Percentiles rank a stretch among this genome's conserved stretches.
phyloP scores from a whole-genome alignment of 23 tunicate genomes.

The Trididemnum nubilum region DNA sequence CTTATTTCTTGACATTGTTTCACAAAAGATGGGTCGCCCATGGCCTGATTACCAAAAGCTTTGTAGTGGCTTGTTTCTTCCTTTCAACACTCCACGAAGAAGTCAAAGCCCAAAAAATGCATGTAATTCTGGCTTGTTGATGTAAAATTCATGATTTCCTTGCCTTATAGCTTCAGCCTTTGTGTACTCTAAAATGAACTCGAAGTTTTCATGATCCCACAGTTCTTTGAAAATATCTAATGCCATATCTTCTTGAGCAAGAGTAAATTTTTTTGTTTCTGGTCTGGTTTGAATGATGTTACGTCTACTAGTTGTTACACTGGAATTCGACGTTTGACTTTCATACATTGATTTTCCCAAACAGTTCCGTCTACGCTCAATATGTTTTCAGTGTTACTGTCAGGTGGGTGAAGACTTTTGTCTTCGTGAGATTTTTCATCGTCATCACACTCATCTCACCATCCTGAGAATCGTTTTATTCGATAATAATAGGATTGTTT shows the following conservation, averaged over 20 bases:
- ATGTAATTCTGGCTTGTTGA: slow-evolving; percentile 14
- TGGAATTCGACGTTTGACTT: not conserved
- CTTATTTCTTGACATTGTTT: too few species aligned
- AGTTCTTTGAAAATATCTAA: slow-evolving; percentile 15
- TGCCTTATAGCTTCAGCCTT: slow-evolving; percentile 30
- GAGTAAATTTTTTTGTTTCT: slow-evolving; percentile 15
- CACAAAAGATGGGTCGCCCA: slow-evolving; percentile 12
- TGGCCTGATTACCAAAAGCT: not conserved
- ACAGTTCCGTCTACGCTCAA: slow-evolving; percentile 32
- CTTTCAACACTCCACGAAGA: too few species aligned
- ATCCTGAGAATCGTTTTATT: slow-evolving; percentile 15
- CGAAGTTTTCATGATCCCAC: too few species aligned
- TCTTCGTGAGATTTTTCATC: slow-evolving; percentile 17
- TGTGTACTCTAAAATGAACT: too few species aligned
- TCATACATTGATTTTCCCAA: slow-evolving; percentile 20
- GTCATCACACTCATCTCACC: slow-evolving; percentile 30
- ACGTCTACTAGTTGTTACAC: slow-evolving; percentile 4
- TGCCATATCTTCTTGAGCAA: slow-evolving; percentile 28
- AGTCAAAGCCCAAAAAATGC: too few species aligned
- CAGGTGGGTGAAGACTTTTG: slow-evolving; percentile 13
- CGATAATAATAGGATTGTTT: too few species aligned
- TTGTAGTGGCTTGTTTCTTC: too few species aligned
- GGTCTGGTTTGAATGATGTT: slow-evolving; percentile 33
- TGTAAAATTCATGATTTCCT: slow-evolving; percentile 12
- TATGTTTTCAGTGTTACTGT: slow-evolving; percentile 22